phyloP scores from a whole-genome alignment of 2,797 vertebrate genomes.

The Labeo calbasu region DNA sequence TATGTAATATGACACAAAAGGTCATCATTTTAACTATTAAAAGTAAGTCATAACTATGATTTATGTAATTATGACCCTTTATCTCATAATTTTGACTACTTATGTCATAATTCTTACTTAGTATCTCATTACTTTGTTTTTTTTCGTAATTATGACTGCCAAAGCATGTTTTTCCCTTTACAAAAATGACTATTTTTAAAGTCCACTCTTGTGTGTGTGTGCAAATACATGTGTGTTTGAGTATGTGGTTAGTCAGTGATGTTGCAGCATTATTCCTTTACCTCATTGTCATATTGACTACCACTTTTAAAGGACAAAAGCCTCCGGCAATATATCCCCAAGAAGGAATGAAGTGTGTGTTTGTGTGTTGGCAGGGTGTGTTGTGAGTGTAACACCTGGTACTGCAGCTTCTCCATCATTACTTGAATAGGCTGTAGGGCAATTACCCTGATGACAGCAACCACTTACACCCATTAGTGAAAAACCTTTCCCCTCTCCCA shows the following conservation, averaged over 20 bases:
- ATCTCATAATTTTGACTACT: not conserved
- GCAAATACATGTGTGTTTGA: not conserved
- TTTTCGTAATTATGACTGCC: not conserved
- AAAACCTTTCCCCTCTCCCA: not conserved
- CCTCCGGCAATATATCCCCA: not conserved
- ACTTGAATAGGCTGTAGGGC: slow-evolving; percentile 11
- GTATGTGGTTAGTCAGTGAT: not conserved
- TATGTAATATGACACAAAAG: not conserved
- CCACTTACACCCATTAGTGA: slow-evolving; percentile 42
- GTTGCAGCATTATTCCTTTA: not conserved
- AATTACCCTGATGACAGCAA: slow-evolving; percentile 39
- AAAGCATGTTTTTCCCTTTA: not conserved
- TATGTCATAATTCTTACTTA: not conserved
- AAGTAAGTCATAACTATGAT: not conserved
- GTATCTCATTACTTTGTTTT: too few species aligned
- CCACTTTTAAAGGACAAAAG: not conserved
- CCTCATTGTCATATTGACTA: not conserved
- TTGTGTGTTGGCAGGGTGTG: slow-evolving; percentile 10
- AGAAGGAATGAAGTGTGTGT: slow-evolving; percentile 1
- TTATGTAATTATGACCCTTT: not conserved
- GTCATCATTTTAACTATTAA: not conserved
- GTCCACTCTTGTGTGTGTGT: not conserved
- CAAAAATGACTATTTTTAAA: not conserved
- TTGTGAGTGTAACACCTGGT: slow-evolving; percentile 54
- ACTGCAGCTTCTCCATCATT: slow-evolving; percentile 23